Base-by-base conservation (phyloP, 1,140 invertebrate species). In the Cherax destructor region DNA sequence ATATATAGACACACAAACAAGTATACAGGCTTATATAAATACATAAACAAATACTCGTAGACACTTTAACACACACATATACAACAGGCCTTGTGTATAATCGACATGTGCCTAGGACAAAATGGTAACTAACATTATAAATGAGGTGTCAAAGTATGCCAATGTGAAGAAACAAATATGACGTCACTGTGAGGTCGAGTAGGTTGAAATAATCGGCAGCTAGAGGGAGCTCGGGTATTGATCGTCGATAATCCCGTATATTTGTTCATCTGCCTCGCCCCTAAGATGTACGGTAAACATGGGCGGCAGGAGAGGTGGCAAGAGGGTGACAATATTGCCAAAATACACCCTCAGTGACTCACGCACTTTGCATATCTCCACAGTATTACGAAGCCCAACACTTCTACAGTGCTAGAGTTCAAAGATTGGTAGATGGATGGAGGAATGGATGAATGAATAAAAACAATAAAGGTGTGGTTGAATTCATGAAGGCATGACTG, bases 231-330 rank as follows among this genome's bases (percentile, higher is more conserved):
- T 30, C n/a, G 4, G 16, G 69, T 74, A 74, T 74, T 30, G 69
- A 74, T 74, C 69, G 69, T 74, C 69, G 69, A 74, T 74, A 74
- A 74, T 30, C 69, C 24, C 69, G 69, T 74, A 74, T 74, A 74
- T 74, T 74, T 74, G 69, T 74, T 74, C 69, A 74, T 74, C n/a
- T 30, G 69, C 69, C n/a, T 74, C 69, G 24, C n/a, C 69, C 69
- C 7, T 74, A 74, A 74, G 69, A 30, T n/a, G n/a, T 74, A 21
- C 11, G 4, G 69, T 30, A 74, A 74, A 74, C 69, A 74, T 5
- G 61, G 16, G 13, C 61, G 24, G 7, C 16, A n/a, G 30, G 69
- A 4, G n/a, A 30, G 69, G n/a, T 9, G 24, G n/a, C 4, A 30
- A 30, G 69, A 30, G n/a, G 69, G 24, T 11, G 65, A 69, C 65